Conservation (phyloP, 2,888 invertebrate genomes). For the Acleris holmiana region DNA sequence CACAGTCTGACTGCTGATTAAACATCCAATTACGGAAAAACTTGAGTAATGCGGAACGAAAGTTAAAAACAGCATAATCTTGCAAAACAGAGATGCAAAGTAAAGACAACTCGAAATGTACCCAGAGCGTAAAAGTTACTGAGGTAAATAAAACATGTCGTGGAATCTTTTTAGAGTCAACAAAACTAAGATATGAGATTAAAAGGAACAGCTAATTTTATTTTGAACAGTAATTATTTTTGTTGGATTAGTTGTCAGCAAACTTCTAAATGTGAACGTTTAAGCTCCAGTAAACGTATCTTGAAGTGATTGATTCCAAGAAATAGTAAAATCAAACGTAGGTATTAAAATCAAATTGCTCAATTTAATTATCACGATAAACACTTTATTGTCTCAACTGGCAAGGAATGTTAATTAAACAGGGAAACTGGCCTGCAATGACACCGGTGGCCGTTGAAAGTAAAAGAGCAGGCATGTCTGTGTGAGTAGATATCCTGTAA, state of each 20-base stretch:
- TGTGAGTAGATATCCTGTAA: slow-evolving; percentile 49
- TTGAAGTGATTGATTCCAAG: neutral
- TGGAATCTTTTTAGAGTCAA: slow-evolving; percentile 49
- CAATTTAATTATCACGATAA: slow-evolving; percentile 13
- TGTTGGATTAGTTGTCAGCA: slow-evolving; percentile 38
- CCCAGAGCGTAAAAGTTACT: slow-evolving; percentile 24
- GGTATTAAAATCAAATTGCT: slow-evolving; percentile 2
- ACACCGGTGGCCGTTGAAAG: slow-evolving; percentile 38
- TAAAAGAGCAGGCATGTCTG: slow-evolving; percentile 31
- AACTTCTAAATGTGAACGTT: too few species aligned
- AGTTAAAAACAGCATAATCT: slow-evolving; percentile 30
- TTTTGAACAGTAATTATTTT: slow-evolving; percentile 54
- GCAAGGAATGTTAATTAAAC: slow-evolving; percentile 21
- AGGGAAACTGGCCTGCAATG: slow-evolving; percentile 13
- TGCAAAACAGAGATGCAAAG: slow-evolving; percentile 7
- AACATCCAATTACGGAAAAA: slow-evolving; percentile 21
- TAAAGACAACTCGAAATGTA: slow-evolving; percentile 48
- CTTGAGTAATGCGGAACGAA: slow-evolving; percentile 45
- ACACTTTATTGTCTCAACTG: neutral
- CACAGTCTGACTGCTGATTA: slow-evolving; percentile 52
- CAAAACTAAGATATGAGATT: slow-evolving; percentile 50
- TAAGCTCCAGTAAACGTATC: too few species aligned
- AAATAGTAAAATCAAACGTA: neutral
- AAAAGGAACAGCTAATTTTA: slow-evolving; percentile 47
- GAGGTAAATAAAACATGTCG: slow-evolving; percentile 43